Evolutionary conservation across 2,113 vertebrate genomes (phyloP).

Genomic region (Strix aluco): DNA sequence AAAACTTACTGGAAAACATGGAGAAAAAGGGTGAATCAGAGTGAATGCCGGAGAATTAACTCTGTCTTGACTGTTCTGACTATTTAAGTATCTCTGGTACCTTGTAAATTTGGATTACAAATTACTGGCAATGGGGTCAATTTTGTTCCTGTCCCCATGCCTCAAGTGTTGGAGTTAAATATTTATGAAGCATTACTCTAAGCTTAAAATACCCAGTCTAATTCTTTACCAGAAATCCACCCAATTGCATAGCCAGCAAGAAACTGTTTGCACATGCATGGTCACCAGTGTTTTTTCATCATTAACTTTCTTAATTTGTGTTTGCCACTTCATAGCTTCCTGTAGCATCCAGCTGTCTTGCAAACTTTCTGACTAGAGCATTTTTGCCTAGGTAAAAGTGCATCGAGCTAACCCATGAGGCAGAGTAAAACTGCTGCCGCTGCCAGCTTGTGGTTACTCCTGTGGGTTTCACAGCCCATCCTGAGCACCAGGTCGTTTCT

Average conservation of each 20-base stretch:
- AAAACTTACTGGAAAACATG: background rate
- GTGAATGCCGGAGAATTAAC: background rate
- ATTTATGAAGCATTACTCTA: background rate
- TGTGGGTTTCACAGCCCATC: background rate
- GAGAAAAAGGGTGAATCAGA: background rate
- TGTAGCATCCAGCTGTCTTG: background rate
- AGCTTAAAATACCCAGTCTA: background rate
- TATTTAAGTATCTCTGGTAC: background rate
- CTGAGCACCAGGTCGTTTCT: background rate
- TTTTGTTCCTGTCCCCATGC: background rate
- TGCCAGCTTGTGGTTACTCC: background rate
- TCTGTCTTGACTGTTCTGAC: background rate
- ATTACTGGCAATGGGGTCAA: background rate
- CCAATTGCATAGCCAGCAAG: background rate
- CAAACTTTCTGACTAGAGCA: background rate
- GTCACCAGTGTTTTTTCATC: fast-evolving
- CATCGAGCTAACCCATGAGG: fast-evolving
- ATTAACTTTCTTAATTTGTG: background rate
- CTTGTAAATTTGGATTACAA: background rate
- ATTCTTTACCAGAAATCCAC: background rate
- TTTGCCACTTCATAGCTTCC: background rate
- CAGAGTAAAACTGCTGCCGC: background rate
- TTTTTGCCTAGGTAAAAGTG: background rate
- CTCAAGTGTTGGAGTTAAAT: background rate
- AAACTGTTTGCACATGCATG: background rate